Evolutionary conservation across 2,113 vertebrate species (phyloP), one percentile per base, ranked within the genome.

Genomic region (Dasyprocta punctata): DNA sequence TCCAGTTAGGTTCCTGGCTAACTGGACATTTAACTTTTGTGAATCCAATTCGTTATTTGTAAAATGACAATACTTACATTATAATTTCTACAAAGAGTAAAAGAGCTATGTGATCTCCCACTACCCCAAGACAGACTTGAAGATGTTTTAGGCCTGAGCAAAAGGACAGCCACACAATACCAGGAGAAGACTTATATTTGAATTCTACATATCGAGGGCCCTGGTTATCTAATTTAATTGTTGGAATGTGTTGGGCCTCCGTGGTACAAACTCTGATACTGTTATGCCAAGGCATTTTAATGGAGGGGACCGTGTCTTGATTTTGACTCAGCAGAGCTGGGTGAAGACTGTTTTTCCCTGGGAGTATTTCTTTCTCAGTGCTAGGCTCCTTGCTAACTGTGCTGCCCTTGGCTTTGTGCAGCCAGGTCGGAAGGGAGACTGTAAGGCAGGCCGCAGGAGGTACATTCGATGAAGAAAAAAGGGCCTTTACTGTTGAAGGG

Each of bases 171-270:
- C 41, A 12, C 6, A 1, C 6, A 77, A 12, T 1, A 8, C 41
- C 5, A 16, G 4, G 44, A 87, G 8, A 52, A 24, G n/a, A 44
- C 36, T 90, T 56, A 16, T 5, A 0, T 82, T 14, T 38, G 65
- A 60, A 9, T 54, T 2, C 0, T 17, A 52, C 11, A 0, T 17
- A 0, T 19, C 36, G 19, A 63, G 30, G 36, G 49, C 36, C 44
- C 10, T 30, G n/a, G n/a, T 30, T 16, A 0, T 52, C 3, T 11
- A 1, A 6, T 28, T 54, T 11, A 1, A 6, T 28, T 54, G 26
- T 30, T 14, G 16, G 30, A 12, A 2, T 28, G 47, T 0, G 5
- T 17, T 28, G 44, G 44, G 11, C 65, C 63, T 84, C 88, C 19
- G 0, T 19, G 41, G 36, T 78, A 20, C 1, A 2, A 30, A 22